phyloP scores from a whole-genome alignment of 2,113 vertebrate genomes.

The Salvator merianae region DNA sequence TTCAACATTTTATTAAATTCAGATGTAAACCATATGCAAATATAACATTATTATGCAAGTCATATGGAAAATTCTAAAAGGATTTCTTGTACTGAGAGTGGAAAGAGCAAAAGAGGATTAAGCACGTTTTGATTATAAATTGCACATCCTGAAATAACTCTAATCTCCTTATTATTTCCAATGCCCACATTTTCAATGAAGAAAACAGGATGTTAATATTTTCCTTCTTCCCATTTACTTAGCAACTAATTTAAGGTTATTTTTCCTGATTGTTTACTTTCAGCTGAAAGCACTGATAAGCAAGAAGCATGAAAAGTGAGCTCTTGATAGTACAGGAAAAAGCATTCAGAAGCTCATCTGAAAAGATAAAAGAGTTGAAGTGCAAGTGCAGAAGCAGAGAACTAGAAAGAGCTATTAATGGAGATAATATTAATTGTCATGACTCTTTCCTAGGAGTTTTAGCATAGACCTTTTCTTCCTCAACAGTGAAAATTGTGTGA shows the following conservation, averaged over 20 bases:
- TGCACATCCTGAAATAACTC: slow-evolving; percentile 39
- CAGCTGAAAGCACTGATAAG: slow-evolving; percentile 1
- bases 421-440: not conserved
- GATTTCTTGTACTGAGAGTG: slow-evolving; percentile 39
- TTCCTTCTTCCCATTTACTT: slow-evolving; percentile 24
- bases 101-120: slow-evolving; percentile 47
- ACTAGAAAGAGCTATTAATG: not conserved
- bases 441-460: not conserved
- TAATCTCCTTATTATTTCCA: slow-evolving; percentile 51
- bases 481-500: not conserved
- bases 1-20: slow-evolving; percentile 37
- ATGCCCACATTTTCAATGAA: not conserved
- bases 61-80: slow-evolving; percentile 34
- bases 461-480: not conserved
- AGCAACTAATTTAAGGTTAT: not conserved
- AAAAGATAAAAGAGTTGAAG: not conserved
- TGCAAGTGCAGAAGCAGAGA: not conserved
- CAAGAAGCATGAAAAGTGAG: slow-evolving; percentile 19
- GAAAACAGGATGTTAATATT: slow-evolving; percentile 22
- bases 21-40: slow-evolving; percentile 44
- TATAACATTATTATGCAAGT: slow-evolving; percentile 34
- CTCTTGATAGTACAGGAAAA: not conserved
- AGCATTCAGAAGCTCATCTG: not conserved
- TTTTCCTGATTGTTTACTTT: slow-evolving; percentile 30
- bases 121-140: slow-evolving; percentile 38